Evolutionary conservation across 2,113 vertebrate genomes (phyloP), one percentile per base, ranked within the genome.

Genomic region (Aldabrachelys gigantea): DNA sequence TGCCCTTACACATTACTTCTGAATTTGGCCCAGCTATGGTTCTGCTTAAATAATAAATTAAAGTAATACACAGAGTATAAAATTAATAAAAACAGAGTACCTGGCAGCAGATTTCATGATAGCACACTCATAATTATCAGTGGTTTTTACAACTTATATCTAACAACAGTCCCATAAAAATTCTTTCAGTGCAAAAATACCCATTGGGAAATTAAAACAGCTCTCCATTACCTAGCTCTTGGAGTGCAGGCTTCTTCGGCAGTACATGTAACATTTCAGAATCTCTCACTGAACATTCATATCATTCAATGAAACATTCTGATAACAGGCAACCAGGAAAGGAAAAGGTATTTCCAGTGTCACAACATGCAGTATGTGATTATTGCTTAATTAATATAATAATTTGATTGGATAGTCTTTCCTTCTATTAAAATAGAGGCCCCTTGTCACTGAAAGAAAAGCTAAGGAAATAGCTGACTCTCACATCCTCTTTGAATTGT

Each of bases 371-470:
- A 57, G 22, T 35, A 79, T 6, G 94, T 80, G 44, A 38, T 80
- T 59, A 59, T 80, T 88, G 13, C 27, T 79, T 29, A 38, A 11
- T 38, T 53, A 92, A 57, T 76, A 87, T 29, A 75, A 29, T 80
- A 62, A 62, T 65, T 44, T 52, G 65, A 62, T 62, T 89, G 49
- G 56, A 62, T 82, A 81, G 56, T 50, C 49, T 78, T 95, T 62
- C 72, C 78, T 91, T n/a, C 88, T 50, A 75, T 65, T 84, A 91
- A 86, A 95, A 87, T 38, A 85, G 57, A 4, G 0, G 5, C 22
- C 8, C 41, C 12, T 88, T 92, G 72, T 41, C 59, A 80, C 49
- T 35, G 83, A 88, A 91, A 92, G 50, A 65, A 80, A 93, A 90
- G 25, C 62, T 89, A 93, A 93, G 88, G 10, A 22, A 59, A 65